A percentile compares a stretch with the other conserved stretches of the same genome.
These are phyloP conservation scores for Nomia melanderi DNA, from an alignment of 1,140 invertebrate genomes.

Conservation along the genomic window DNA sequence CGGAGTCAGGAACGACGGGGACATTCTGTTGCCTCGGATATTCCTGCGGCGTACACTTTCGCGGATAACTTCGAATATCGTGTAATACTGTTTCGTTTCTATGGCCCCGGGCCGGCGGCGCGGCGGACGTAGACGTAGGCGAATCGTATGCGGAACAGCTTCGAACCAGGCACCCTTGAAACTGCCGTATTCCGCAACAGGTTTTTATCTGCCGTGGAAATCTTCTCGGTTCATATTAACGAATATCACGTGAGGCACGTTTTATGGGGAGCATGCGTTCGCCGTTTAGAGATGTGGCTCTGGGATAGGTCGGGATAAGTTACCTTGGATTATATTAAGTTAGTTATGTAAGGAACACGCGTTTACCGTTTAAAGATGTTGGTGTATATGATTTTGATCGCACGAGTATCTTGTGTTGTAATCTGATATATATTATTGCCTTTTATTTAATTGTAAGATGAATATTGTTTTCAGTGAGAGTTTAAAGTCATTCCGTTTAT, in stretches of 20 bases:
- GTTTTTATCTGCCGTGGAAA: background rate
- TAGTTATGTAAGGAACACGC: no score
- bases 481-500: conserved; percentile 44
- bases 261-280: no score
- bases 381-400: no score
- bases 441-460: conserved; percentile 46
- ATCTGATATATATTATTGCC: conserved; percentile 34
- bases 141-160: conserved; percentile 12
- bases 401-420: no score
- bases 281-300: no score
- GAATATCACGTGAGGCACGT: no score
- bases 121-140: conserved; percentile 15
- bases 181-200: background rate
- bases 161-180: background rate
- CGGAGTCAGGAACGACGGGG: background rate
- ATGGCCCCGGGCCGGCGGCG: background rate
- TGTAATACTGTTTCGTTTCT: background rate
- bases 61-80: background rate
- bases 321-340: no score
- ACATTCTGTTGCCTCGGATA: background rate
- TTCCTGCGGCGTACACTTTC: background rate
- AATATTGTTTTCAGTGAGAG: conserved; percentile 41
- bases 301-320: no score
- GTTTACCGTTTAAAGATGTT: no score
- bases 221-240: background rate